Conservation (phyloP, 2,797 vertebrate species). For the Hirundo rustica region DNA sequence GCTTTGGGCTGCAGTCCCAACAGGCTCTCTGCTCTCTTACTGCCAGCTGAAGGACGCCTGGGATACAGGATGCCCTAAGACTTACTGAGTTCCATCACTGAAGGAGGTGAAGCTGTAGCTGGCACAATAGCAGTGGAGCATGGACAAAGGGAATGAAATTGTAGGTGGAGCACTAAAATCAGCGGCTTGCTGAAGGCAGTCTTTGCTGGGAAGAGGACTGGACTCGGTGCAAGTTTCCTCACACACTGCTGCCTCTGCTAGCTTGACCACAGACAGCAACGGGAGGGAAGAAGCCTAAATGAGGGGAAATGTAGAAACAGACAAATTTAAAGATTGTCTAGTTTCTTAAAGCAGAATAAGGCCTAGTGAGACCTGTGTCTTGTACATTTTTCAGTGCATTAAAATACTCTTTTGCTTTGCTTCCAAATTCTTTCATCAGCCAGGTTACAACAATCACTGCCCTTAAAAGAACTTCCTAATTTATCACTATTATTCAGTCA, state of each 20-base stretch:
- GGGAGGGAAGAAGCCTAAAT: not conserved
- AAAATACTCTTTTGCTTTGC: not conserved
- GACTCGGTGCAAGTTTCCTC: rapidly evolving
- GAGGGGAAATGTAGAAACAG: not conserved
- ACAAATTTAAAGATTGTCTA: not conserved
- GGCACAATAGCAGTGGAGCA: not conserved
- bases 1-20: not conserved
- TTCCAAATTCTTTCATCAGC: not conserved
- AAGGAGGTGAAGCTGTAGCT: not conserved
- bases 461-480: not conserved
- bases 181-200: not conserved
- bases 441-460: not conserved
- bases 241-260: rapidly evolving
- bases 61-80: not conserved
- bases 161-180: not conserved
- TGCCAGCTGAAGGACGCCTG: not conserved
- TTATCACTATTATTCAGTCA: not conserved
- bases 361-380: not conserved
- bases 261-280: rapidly evolving
- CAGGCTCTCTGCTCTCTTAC: not conserved
- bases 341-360: not conserved
- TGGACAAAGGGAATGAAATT: not conserved
- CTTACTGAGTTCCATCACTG: not conserved
- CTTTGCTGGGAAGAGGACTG: not conserved
- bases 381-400: not conserved